Evolutionary conservation across 2,797 vertebrate genomes (phyloP).

Genomic region (Perodicticus potto): DNA sequence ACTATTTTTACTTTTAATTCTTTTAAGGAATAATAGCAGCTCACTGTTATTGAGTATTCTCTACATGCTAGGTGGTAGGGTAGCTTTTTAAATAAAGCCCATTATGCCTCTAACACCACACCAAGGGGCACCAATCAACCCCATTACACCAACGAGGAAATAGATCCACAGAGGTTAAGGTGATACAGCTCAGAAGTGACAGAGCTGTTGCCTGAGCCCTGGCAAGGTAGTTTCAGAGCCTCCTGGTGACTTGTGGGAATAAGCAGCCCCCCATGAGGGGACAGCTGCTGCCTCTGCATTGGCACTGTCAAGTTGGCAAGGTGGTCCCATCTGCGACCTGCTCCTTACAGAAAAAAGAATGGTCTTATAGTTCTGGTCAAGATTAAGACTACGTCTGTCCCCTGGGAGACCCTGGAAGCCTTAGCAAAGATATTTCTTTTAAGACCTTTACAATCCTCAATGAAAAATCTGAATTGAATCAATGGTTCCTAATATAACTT

Average conservation of each 20-base stretch:
- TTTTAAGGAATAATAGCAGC: not conserved
- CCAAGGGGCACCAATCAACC: not conserved
- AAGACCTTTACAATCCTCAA: not conserved
- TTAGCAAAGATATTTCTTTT: not conserved
- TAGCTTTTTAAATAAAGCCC: not conserved
- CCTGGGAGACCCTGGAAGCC: not conserved
- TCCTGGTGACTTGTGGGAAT: not conserved
- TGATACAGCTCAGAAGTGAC: not conserved
- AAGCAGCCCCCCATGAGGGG: no score
- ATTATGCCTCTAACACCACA: not conserved
- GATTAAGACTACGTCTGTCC: no score
- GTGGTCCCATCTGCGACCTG: not conserved
- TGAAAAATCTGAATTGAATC: not conserved
- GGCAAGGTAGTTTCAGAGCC: not conserved
- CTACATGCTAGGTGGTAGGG: not conserved
- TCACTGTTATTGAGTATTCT: no score
- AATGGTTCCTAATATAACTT: no score
- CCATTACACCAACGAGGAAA: not conserved
- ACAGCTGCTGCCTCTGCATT: not conserved
- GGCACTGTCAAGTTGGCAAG: no score
- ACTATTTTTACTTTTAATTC: not conserved
- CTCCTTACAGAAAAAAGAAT: fast-evolving
- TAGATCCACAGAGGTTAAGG: not conserved
- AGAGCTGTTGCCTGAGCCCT: not conserved
- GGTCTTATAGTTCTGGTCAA: not conserved